Evolutionary conservation across 2,113 vertebrate species (phyloP), one percentile per base, ranked within the genome.

Genomic region (Oostethus manadensis): DNA sequence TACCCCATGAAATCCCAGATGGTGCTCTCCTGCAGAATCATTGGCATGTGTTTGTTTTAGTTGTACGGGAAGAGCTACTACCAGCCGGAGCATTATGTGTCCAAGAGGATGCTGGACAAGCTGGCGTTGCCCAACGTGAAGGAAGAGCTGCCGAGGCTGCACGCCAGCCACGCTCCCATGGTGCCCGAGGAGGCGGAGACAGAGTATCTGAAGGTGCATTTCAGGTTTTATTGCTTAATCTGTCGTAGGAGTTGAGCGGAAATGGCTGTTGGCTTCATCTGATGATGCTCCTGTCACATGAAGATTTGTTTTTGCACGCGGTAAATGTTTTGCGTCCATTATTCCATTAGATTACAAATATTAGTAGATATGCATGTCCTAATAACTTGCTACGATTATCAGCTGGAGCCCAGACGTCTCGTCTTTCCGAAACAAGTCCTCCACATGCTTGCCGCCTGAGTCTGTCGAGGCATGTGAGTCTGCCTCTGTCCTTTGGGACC

Each of bases 1-100:
- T 96, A 87, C 29, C 10, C 4, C 48, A 38, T 8, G 47, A 10
- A 10, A 11, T 23, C 6, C 35, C 10, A 50, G 58, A 17, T 1
- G 45, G 18, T 50, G 46, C 42, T 9, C 66, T n/a, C 40, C 58
- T 23, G 57, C n/a, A 49, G 11, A 35, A 61, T 56, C 1, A 29
- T 16, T 4, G 0, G n/a, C 3, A 16, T 70, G 8, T 82, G 33
- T 76, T 50, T 78, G 20, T 70, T 66, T 51, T 72, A 95, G 92
- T 81, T 91, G 65, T 92, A 93, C 33, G 91, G 88, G 8, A 92
- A 90, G 74, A 89, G 83, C 45, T 94, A 93, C 78, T 97, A 93
- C 82, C 91, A 87, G 66, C 85, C 88, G 35, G 94, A 96, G 77
- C 92, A 94, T 66, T 96, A 95, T 20, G 71, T 98, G 63, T 93